phyloP scores from a whole-genome alignment of 2,113 vertebrate species.

The Nothoprocta perdicaria region DNA sequence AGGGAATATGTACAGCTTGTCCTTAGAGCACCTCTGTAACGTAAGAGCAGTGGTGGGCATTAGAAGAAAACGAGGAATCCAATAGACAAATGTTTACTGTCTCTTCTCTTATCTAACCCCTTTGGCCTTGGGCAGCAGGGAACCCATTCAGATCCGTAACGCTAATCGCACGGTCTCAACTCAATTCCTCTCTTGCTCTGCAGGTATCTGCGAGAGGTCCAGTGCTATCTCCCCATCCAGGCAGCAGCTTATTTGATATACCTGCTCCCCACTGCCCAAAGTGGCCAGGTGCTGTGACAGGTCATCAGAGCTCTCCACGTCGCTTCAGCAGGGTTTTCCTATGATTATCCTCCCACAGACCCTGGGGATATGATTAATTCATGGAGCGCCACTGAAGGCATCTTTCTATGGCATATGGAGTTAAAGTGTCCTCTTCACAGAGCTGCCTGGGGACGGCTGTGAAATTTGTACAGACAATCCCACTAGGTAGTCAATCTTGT shows the following conservation, averaged over 20 bases:
- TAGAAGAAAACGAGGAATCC: not conserved
- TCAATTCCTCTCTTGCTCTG: not conserved
- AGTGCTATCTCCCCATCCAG: not conserved
- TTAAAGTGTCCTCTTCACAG: slow-evolving; percentile 73
- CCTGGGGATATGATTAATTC: slow-evolving; percentile 75
- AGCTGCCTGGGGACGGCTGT: slow-evolving; percentile 72
- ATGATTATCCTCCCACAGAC: slow-evolving; percentile 62
- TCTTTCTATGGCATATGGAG: slow-evolving; percentile 69
- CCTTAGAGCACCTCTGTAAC: not conserved
- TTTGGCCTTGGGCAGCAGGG: fast-evolving
- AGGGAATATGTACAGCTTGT: fast-evolving
- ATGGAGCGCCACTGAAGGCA: slow-evolving; percentile 65
- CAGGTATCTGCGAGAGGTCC: not conserved
- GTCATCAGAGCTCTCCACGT: slow-evolving; percentile 50
- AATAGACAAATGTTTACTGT: slow-evolving; percentile 7
- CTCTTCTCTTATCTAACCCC: slow-evolving; percentile 1
- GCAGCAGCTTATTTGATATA: slow-evolving; percentile 15
- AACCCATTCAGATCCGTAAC: not conserved
- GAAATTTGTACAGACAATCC: slow-evolving; percentile 79
- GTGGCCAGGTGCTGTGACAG: slow-evolving; percentile 63
- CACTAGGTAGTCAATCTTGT: slow-evolving; percentile 77
- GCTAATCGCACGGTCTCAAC: not conserved
- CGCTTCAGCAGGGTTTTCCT: slow-evolving; percentile 31
- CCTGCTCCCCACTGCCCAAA: slow-evolving; percentile 40
- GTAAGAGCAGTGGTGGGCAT: not conserved